These are phyloP conservation scores for Sturnus vulgaris DNA, from an alignment of 2,113 vertebrate species.

Conservation along the genomic window DNA sequence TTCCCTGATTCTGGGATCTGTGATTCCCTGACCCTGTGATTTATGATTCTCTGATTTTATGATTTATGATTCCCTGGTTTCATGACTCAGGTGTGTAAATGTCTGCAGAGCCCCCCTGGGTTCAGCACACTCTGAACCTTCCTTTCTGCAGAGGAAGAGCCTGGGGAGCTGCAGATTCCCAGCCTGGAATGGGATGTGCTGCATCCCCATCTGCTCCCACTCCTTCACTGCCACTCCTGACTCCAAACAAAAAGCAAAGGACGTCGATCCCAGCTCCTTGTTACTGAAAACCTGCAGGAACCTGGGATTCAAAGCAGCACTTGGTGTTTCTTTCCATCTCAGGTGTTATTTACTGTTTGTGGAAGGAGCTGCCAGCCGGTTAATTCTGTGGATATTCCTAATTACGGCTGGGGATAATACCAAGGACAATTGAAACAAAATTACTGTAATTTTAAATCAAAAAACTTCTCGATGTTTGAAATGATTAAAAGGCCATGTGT, in stretches of 20 bases:
- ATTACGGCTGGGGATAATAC: slow-evolving; percentile 14
- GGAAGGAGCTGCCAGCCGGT: background rate
- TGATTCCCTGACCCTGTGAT: background rate
- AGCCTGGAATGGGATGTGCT: background rate
- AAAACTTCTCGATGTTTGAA: background rate
- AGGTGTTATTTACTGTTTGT: background rate
- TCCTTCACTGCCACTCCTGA: accelerated
- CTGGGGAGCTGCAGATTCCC: background rate
- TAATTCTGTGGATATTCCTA: slow-evolving; percentile 22
- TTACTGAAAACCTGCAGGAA: background rate
- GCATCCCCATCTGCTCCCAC: accelerated
- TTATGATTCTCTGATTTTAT: too few relatives aligned
- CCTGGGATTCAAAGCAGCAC: background rate
- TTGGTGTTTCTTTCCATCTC: background rate
- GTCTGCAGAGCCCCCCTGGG: accelerated
- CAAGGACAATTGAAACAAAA: slow-evolving; percentile 40
- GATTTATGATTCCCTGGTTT: background rate
- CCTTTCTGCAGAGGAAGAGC: background rate
- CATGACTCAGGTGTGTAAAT: background rate
- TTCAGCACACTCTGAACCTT: accelerated
- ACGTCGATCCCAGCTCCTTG: accelerated
- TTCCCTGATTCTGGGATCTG: too few relatives aligned
- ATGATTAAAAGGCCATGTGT: background rate
- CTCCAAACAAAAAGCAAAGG: background rate
- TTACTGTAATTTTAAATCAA: slow-evolving; percentile 28